These are phyloP conservation scores for Semicossyphus pulcher DNA, from an alignment of 2,113 vertebrate species.

Conservation along the genomic window DNA sequence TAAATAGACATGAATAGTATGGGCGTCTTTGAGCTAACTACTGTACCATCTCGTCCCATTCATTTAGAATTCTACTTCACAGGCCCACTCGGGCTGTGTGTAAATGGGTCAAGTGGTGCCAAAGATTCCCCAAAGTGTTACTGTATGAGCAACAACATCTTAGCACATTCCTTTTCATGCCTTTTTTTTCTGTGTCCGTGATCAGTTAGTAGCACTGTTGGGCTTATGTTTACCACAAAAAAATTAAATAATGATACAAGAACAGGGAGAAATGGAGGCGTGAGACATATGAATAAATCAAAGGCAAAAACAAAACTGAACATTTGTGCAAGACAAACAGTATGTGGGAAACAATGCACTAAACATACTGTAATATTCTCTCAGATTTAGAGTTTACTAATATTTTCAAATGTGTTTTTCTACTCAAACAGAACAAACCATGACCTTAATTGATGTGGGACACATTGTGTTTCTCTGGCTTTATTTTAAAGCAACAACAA, in stretches of 20 bases:
- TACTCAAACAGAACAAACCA: no score
- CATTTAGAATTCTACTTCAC: slow-evolving; percentile 31
- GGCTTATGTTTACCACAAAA: neutral
- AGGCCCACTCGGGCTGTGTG: slow-evolving; percentile 10
- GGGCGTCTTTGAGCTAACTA: slow-evolving; percentile 1
- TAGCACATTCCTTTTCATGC: neutral
- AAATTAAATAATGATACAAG: neutral
- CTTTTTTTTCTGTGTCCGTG: neutral
- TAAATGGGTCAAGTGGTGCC: slow-evolving; percentile 45
- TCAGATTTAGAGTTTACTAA: neutral
- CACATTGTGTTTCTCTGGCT: no score
- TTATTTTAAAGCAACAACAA: no score
- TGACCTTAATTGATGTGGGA: no score
- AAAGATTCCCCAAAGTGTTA: slow-evolving; percentile 40
- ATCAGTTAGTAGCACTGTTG: neutral
- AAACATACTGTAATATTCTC: neutral
- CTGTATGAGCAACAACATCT: neutral
- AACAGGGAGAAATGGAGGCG: neutral
- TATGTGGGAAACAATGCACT: neutral
- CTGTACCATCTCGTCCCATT: slow-evolving; percentile 33
- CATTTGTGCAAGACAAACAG: neutral
- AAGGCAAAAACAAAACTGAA: neutral
- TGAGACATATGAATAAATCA: slow-evolving; percentile 7
- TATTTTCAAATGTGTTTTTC: neutral
- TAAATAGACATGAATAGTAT: slow-evolving; percentile 21